Percentiles rank a stretch among this genome's conserved stretches.
These are phyloP conservation scores for Catharus fuscescens DNA, from an alignment of 2,113 vertebrate genomes.

Conservation along the genomic window DNA sequence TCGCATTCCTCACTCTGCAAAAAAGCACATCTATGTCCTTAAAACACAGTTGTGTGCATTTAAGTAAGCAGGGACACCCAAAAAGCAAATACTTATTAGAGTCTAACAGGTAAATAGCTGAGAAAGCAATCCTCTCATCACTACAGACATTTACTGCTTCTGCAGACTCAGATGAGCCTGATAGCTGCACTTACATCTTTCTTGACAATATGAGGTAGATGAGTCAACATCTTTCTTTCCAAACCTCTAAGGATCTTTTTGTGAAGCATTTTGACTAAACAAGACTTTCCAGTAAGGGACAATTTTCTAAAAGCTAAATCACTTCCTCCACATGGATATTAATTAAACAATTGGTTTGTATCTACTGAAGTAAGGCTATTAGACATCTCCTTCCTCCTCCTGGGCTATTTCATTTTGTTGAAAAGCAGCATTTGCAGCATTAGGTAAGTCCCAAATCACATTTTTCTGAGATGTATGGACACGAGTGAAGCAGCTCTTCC, in stretches of 20 bases:
- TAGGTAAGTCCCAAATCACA: background rate
- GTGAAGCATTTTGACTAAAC: background rate
- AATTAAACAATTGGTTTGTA: constrained; percentile 3
- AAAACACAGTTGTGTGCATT: background rate
- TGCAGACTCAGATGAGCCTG: background rate
- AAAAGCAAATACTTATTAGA: background rate
- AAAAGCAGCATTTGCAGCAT: background rate
- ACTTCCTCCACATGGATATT: background rate
- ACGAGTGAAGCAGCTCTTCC: background rate
- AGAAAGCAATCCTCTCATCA: background rate
- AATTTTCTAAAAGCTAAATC: background rate
- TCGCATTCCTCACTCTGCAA: background rate
- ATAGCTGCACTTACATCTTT: background rate
- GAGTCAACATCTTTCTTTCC: background rate
- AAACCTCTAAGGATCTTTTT: background rate
- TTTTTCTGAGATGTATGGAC: background rate
- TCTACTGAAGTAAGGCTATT: background rate
- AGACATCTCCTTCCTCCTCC: background rate
- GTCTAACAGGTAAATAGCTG: background rate
- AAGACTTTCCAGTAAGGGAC: background rate
- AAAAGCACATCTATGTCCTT: background rate
- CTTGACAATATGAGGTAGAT: background rate
- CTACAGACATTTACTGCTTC: background rate
- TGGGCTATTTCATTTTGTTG: background rate
- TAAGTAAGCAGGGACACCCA: background rate